Evolutionary conservation across 1,140 invertebrate genomes (phyloP).

Genomic region (Bombus affinis): DNA sequence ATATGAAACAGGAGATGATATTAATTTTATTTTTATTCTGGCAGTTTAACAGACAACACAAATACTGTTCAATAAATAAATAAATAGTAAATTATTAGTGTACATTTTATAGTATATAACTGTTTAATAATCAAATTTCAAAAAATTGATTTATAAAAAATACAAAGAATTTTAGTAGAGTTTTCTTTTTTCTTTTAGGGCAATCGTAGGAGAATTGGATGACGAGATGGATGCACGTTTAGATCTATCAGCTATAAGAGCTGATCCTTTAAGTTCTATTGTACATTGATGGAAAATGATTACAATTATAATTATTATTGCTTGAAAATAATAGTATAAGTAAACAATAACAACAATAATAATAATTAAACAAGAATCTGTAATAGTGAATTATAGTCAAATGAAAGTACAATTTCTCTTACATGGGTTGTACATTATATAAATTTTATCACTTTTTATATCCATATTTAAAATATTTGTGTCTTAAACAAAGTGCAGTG

Average conservation of each 20-base stretch:
- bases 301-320: constrained; percentile 15
- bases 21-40: constrained; percentile 12
- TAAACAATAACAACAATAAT: constrained; percentile 17
- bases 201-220: constrained; percentile 95
- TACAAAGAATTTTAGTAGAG: constrained; percentile 12
- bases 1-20: not conserved
- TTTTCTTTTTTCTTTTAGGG: constrained; percentile 83
- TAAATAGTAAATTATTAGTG: not conserved
- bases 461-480: constrained; percentile 49
- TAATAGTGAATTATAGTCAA: constrained; percentile 36
- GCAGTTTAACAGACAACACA: constrained; percentile 1
- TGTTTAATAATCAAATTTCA: not conserved
- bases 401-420: constrained; percentile 56
- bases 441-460: constrained; percentile 50
- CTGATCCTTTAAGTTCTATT: constrained; percentile 94
- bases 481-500: constrained; percentile 56
- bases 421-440: constrained; percentile 51
- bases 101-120: not conserved
- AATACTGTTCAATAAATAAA: constrained; percentile 32
- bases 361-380: constrained; percentile 36
- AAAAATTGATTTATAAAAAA: not conserved
- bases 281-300: constrained; percentile 85
- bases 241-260: constrained; percentile 92
- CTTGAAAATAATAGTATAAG: constrained; percentile 30
- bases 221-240: constrained; percentile 93